These are phyloP conservation scores for Cynopterus sphinx DNA, from an alignment of 2,797 vertebrate genomes.

Conservation along the genomic window DNA sequence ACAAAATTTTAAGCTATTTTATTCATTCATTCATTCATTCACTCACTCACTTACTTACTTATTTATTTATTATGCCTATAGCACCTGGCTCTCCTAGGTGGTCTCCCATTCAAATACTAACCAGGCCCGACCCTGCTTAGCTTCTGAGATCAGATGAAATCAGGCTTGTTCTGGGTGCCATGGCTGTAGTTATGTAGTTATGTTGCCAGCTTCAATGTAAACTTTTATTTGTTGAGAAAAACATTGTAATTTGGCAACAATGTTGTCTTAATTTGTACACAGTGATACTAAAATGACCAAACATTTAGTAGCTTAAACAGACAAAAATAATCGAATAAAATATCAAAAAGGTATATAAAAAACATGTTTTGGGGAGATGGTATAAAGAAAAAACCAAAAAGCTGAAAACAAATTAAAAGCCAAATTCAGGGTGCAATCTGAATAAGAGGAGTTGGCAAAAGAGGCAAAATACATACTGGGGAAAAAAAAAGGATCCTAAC, in stretches of 20 bases:
- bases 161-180: no score
- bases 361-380: not conserved
- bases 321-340: not conserved
- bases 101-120: no score
- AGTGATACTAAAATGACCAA: conserved; percentile 10
- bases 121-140: no score
- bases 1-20: no score
- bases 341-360: not conserved
- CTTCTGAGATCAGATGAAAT: no score
- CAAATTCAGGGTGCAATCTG: not conserved
- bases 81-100: no score
- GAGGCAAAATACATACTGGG: not conserved
- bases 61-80: no score
- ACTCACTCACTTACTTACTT: no score
- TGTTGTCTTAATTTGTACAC: not conserved
- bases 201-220: not conserved
- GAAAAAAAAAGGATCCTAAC: not conserved
- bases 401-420: not conserved
- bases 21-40: no score
- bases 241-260: not conserved
- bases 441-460: conserved; percentile 8
- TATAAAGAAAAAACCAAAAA: not conserved
- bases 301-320: not conserved
- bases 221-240: not conserved
- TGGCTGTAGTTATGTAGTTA: not conserved